phyloP scores from a whole-genome alignment of 1,140 invertebrate genomes.

The Calephelis nemesis region DNA sequence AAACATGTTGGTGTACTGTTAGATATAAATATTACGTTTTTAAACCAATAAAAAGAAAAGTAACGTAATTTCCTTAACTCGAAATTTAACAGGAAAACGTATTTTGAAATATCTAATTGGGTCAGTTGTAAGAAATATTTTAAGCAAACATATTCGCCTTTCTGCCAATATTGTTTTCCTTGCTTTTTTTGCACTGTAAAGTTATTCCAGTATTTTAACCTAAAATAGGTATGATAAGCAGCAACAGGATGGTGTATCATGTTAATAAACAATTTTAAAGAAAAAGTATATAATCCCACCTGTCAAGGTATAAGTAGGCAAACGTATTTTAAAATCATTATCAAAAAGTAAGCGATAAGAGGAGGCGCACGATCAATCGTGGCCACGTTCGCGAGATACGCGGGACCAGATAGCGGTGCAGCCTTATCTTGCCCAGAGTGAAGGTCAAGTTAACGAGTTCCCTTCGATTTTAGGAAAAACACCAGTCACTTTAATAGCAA shows the following conservation, averaged over 20 bases:
- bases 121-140: no score
- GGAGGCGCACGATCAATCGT: slow-evolving; percentile 57
- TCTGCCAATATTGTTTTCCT: no score
- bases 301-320: slow-evolving; percentile 54
- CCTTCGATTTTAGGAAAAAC: slow-evolving; percentile 23
- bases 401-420: slow-evolving; percentile 54
- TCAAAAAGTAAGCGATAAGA: slow-evolving; percentile 58
- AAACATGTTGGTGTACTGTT: no score
- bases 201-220: no score
- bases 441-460: slow-evolving; percentile 51
- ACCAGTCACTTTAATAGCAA: not conserved
- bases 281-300: slow-evolving; percentile 41
- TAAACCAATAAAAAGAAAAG: no score
- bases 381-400: slow-evolving; percentile 47
- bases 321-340: slow-evolving; percentile 69
- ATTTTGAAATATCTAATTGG: no score
- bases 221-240: not conserved
- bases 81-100: no score
- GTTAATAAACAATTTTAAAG: slow-evolving; percentile 35
- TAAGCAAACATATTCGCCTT: no score
- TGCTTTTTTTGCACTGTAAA: no score
- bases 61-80: no score
- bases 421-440: slow-evolving; percentile 46
- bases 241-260: slow-evolving; percentile 15
- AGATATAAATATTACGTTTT: no score